Percentiles rank a stretch among this genome's conserved stretches.
Conservation (phyloP, 2,888 invertebrate genomes). For the Megastigmus dorsalis region DNA sequence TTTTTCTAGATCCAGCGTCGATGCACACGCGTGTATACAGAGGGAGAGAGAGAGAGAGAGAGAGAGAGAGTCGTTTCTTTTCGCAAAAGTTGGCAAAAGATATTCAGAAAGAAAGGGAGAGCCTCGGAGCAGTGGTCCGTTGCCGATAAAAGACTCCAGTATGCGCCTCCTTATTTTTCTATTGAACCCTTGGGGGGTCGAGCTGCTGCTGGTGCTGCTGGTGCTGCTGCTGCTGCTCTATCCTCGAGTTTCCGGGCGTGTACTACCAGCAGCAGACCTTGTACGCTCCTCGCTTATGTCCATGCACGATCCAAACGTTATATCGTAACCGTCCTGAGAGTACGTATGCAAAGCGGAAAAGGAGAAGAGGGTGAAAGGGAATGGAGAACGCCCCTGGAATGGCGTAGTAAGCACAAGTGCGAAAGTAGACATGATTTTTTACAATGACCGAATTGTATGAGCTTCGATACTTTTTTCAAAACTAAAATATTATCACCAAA, state of each 20-base stretch:
- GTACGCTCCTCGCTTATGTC: slow-evolving; percentile 22
- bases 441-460: too few relatives aligned
- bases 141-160: slow-evolving; percentile 39
- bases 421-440: too few relatives aligned
- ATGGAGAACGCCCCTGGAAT: background rate
- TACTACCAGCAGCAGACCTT: slow-evolving; percentile 10
- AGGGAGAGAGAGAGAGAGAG: too few relatives aligned
- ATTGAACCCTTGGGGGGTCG: slow-evolving; percentile 34
- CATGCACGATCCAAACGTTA: slow-evolving; percentile 31
- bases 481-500: too few relatives aligned
- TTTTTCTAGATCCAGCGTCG: background rate
- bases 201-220: too few relatives aligned
- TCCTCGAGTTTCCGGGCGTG: background rate
- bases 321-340: slow-evolving; percentile 5
- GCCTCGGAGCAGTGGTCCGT: slow-evolving; percentile 8
- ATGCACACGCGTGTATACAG: background rate
- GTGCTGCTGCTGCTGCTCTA: too few relatives aligned
- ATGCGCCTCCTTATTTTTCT: slow-evolving; percentile 34
- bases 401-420: too few relatives aligned
- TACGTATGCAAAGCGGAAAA: slow-evolving; percentile 10
- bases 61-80: background rate
- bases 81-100: slow-evolving; percentile 15
- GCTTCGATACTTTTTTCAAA: too few relatives aligned
- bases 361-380: background rate
- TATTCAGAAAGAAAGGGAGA: slow-evolving; percentile 25